Base-by-base conservation (phyloP, 2,888 invertebrate genomes). In the Stictocephala bisonia region DNA sequence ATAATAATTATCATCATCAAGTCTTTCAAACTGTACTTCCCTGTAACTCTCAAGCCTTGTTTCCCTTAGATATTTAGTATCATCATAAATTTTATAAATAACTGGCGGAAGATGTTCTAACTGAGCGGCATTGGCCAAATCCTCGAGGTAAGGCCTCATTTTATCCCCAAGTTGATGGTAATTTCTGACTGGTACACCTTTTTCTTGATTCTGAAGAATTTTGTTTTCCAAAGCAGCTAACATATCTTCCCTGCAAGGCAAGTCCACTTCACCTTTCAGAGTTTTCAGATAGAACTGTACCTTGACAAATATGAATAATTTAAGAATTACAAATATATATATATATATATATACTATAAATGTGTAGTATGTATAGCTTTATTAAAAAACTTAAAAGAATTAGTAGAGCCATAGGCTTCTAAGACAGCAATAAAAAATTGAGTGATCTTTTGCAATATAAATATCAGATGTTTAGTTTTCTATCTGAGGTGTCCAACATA, bases 101-200 rank as follows among this genome's bases (percentile, higher is more conserved):
- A 93, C 93, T 0, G 88, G 86, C 0, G 90, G 91, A 2, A 94
- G 84, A 1, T 88, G 86, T 15, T 84, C 82, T 6, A 91, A 84
- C 0, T 87, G 87, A 2, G 78, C 79, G 67, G 90, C 89, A 24
- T 83, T 80, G 0, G 93, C 88, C 58, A 96, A 84, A 69, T 89
- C 88, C 29, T 88, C 84, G 83, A 91, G 93, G 84, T 95, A 95
- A 1, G 82, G 83, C 73, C 88, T 90, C 87, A 91, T 89, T 29
- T 84, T 77, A 41, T 48, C 88, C 0, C 93, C 94, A 91, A 96
- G 91, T 88, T 92, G 90, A 83, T 96, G 95, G 22, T 93, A 91
- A 81, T 95, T 91, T 20, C 91, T 88, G 77, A 88, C 89, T 11
- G 88, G 88, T 80, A 90, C 88, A 0, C 94, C 94, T 22, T 87